These are phyloP conservation scores for Arothron firmamentum DNA, from an alignment of 2,113 vertebrate genomes.

Conservation along the genomic window DNA sequence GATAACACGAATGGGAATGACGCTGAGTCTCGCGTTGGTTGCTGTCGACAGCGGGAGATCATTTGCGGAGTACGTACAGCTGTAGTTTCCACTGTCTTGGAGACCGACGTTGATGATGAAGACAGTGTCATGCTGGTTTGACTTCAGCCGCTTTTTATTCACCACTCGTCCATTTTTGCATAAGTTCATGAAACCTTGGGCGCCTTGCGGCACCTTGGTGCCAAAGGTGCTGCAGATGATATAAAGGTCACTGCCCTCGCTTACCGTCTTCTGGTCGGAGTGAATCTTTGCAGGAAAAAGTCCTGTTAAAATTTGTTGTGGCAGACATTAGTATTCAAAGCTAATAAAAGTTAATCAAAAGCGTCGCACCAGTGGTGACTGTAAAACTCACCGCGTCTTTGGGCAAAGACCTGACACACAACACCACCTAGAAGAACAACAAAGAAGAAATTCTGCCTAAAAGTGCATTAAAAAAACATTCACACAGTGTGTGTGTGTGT, in stretches of 20 bases:
- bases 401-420: too few relatives aligned
- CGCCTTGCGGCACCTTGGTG: not conserved
- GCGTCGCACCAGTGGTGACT: too few relatives aligned
- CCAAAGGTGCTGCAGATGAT: conserved; percentile 51
- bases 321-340: not conserved
- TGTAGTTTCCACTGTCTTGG: conserved; percentile 38
- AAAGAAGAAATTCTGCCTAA: too few relatives aligned
- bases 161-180: conserved; percentile 2
- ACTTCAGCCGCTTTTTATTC: accelerated
- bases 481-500: too few relatives aligned
- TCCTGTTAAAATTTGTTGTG: conserved; percentile 3
- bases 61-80: conserved; percentile 15
- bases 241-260: conserved; percentile 28
- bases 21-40: not conserved
- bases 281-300: conserved; percentile 39
- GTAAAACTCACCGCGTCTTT: too few relatives aligned
- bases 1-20: conserved; percentile 35
- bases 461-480: too few relatives aligned
- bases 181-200: conserved; percentile 24
- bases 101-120: conserved; percentile 7
- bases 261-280: conserved; percentile 3
- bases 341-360: not conserved
- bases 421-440: too few relatives aligned
- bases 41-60: not conserved
- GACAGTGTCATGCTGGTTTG: not conserved